A percentile compares a stretch with the other conserved stretches of the same genome.
Conservation (phyloP, 2,113 vertebrate species). For the Stegastes partitus region DNA sequence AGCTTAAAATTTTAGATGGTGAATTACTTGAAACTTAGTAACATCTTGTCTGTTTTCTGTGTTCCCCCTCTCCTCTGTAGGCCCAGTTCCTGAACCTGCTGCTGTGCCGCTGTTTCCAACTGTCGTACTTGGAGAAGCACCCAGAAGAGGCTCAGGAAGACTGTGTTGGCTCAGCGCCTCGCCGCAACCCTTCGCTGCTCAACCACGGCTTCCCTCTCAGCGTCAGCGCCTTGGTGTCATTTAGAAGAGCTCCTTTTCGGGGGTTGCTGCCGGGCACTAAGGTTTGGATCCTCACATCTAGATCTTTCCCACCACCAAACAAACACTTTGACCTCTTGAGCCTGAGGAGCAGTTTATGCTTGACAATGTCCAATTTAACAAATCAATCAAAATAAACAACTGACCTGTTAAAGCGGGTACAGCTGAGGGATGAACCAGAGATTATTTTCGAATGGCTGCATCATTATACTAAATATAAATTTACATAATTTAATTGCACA, state of each 20-base stretch:
- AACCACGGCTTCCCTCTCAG: constrained; percentile 92
- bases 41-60: fast-evolving
- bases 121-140: constrained; percentile 89
- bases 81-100: constrained; percentile 92
- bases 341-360: background rate
- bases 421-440: too few relatives aligned
- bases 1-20: background rate
- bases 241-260: constrained; percentile 88
- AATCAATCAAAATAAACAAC: background rate
- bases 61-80: constrained; percentile 70
- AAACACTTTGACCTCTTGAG: background rate
- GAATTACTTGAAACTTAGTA: background rate
- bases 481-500: too few relatives aligned
- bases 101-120: constrained; percentile 96
- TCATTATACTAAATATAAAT: too few relatives aligned
- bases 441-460: background rate
- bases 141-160: constrained; percentile 85
- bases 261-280: constrained; percentile 73
- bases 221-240: constrained; percentile 93
- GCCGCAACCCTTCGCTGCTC: constrained; percentile 82
- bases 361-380: background rate
- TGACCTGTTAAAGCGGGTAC: too few relatives aligned
- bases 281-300: constrained; percentile 70
- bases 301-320: background rate
- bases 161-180: constrained; percentile 35